Base-by-base conservation (phyloP, 2,113 vertebrate species). In the Eretmochelys imbricata region DNA sequence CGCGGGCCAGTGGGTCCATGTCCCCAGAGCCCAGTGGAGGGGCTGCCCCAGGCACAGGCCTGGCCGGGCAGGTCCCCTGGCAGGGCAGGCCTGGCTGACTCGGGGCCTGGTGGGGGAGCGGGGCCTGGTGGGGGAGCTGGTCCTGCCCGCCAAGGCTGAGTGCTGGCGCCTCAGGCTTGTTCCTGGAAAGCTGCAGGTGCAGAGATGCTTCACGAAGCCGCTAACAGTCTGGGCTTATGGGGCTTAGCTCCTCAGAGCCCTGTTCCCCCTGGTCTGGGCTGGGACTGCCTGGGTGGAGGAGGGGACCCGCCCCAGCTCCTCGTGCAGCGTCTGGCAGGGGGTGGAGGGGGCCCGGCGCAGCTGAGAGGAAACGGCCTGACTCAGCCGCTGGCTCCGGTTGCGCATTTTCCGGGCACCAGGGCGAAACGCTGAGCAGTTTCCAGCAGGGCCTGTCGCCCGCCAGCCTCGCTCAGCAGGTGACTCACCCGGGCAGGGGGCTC, bases 161-260 rank as follows among this genome's bases (percentile, higher is more conserved):
- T 20, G 51, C 20, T 19, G 53, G 17, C 6, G 53, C 53, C 19
- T 22, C 19, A 54, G 53, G 20, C 53, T 22, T 54, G 53, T 54
- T 54, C 53, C 53, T 54, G 53, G 53, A 54, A 54, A 54, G 53
- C 53, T 22, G 20, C 53, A 54, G 51, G 51, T 53, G 51, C 51
- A 53, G 51, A 53, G 53, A 22, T 19, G 53, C 1, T 1, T 5
- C 14, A 31, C 14, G 27, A 80, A 80, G 55, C 17, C 3, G 5
- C 54, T 1, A 22, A 49, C 46, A 6, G 29, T 13, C 46, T 17
- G 5, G 6, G 27, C 29, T 0, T 46, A 4, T 38, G 0, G 2
- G 14, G 78, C 29, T 50, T 48, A 80, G 49, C 48, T 20, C 29
- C 78, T 50, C 78, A 50, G 22, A 35, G 1, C 31, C 31, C 79